Evolutionary conservation across 2,888 invertebrate genomes (phyloP).

Genomic region (Tenthredo amoena): DNA sequence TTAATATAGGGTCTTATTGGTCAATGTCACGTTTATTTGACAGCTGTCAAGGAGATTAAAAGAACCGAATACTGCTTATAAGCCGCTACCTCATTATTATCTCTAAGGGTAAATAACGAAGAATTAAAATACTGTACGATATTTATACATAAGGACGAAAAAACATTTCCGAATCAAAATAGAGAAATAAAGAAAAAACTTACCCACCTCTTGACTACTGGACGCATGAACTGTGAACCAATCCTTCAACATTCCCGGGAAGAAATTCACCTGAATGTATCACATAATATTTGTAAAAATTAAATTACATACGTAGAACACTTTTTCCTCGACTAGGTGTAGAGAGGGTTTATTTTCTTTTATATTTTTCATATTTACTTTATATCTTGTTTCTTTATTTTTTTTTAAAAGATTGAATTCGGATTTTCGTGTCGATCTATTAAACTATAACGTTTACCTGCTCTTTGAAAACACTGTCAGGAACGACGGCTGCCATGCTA

Average conservation of each 20-base stretch:
- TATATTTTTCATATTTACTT: neutral
- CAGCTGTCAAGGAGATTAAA: conserved; percentile 17
- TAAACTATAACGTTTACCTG: conserved; percentile 39
- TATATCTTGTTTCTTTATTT: neutral
- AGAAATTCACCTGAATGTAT: conserved; percentile 46
- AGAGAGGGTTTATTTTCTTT: neutral
- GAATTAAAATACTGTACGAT: neutral
- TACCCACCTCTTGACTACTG: conserved; percentile 88
- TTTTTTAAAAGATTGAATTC: neutral
- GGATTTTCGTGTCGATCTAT: neutral
- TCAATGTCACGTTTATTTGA: neutral
- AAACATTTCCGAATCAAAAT: neutral
- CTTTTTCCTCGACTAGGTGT: neutral
- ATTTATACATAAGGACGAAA: neutral
- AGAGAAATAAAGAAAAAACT: conserved; percentile 77
- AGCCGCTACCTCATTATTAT: neutral
- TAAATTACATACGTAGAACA: neutral
- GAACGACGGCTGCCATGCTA: conserved; percentile 36
- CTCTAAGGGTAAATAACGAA: neutral
- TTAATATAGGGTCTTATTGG: neutral
- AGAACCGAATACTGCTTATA: no score
- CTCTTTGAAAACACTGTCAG: conserved; percentile 37
- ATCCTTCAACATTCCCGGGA: conserved; percentile 80
- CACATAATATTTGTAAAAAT: conserved; percentile 22
- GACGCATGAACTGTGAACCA: conserved; percentile 83